Conservation (phyloP, 2,113 vertebrate genomes). For the Talpa occidentalis region DNA sequence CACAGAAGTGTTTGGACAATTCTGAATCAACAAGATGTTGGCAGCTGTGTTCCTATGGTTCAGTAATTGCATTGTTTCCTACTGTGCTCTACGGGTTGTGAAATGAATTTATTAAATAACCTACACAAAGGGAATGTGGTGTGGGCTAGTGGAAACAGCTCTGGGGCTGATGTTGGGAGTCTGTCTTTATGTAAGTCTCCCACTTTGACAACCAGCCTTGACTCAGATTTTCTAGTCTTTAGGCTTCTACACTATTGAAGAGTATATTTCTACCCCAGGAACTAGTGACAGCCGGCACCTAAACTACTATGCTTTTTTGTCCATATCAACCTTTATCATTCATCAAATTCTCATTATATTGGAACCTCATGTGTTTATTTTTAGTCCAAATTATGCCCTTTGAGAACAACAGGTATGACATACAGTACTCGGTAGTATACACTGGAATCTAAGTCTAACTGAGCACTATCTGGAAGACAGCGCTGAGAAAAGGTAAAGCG, state of each 20-base stretch:
- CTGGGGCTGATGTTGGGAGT: background rate
- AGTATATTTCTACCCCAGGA: background rate
- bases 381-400: background rate
- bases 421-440: accelerated
- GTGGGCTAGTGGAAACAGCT: background rate
- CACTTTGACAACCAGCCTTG: background rate
- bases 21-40: constrained; percentile 77
- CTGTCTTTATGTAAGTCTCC: background rate
- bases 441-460: background rate
- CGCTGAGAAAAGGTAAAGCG: background rate
- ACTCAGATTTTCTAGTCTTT: background rate
- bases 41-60: constrained; percentile 72
- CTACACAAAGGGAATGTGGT: constrained; percentile 47
- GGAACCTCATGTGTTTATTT: background rate
- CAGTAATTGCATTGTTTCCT: constrained; percentile 77
- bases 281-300: background rate
- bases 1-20: constrained; percentile 77
- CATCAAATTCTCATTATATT: background rate
- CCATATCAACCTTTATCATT: background rate
- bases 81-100: constrained; percentile 73
- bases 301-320: background rate
- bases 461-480: background rate
- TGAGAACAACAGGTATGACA: background rate
- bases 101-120: constrained; percentile 81
- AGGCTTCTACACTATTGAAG: background rate